A percentile compares a stretch with the other conserved stretches of the same genome.
Conservation (phyloP, 2,888 invertebrate species). For the Gandaritis pyraliata region DNA sequence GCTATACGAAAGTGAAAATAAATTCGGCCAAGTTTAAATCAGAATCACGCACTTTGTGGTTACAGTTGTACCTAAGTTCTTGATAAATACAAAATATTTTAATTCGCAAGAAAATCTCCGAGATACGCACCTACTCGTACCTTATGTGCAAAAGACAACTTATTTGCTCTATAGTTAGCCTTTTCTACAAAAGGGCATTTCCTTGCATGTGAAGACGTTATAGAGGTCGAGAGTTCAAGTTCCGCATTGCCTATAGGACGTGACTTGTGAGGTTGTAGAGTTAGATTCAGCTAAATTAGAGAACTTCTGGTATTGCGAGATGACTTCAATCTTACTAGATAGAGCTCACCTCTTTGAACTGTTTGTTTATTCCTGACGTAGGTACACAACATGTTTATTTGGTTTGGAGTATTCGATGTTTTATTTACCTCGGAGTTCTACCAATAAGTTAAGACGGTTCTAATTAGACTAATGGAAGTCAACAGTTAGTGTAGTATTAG, state of each 20-base stretch:
- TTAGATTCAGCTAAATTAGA: not conserved
- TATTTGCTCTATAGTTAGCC: not conserved
- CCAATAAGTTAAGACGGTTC: too few relatives aligned
- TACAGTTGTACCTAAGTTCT: too few relatives aligned
- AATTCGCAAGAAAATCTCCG: not conserved
- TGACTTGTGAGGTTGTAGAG: not conserved
- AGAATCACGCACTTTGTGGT: not conserved
- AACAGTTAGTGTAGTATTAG: too few relatives aligned
- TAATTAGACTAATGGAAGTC: too few relatives aligned
- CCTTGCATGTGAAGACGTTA: not conserved
- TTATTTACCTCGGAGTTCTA: too few relatives aligned
- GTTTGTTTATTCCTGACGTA: too few relatives aligned
- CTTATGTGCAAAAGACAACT: too few relatives aligned
- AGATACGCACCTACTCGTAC: not conserved
- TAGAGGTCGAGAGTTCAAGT: slow-evolving; percentile 18
- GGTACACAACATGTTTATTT: too few relatives aligned
- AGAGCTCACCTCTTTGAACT: not conserved
- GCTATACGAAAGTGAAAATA: slow-evolving; percentile 41
- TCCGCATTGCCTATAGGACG: slow-evolving; percentile 16
- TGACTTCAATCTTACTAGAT: not conserved
- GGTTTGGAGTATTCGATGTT: too few relatives aligned
- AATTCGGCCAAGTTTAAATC: slow-evolving; percentile 5
- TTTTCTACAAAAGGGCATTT: slow-evolving; percentile 8
- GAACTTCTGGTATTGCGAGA: slow-evolving; percentile 1
- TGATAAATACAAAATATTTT: not conserved